Evolutionary conservation across 2,888 invertebrate genomes (phyloP).

Genomic region (Balanococcus diminutus): DNA sequence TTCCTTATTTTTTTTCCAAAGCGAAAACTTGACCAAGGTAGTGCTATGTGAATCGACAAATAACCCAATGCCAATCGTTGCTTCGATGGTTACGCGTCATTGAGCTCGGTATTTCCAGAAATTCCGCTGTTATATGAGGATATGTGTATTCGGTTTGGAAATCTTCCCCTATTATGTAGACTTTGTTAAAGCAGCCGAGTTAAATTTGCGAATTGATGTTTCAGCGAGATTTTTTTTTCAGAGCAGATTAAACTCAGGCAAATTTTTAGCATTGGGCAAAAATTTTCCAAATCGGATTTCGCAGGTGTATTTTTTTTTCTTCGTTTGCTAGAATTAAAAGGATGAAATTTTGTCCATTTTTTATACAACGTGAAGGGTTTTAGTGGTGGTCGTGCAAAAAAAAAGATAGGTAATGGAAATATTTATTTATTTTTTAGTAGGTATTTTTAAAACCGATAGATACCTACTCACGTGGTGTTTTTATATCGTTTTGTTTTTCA

Average conservation of each 20-base stretch:
- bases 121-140: neutral
- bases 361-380: neutral
- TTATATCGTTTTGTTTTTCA: neutral
- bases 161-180: neutral
- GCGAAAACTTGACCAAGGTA: constrained; percentile 22
- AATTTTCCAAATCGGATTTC: neutral
- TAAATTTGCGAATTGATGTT: constrained; percentile 20
- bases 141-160: neutral
- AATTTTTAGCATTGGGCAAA: neutral
- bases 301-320: neutral
- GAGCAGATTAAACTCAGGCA: neutral
- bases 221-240: neutral
- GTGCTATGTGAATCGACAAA: neutral
- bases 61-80: constrained; percentile 19
- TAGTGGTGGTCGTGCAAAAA: neutral
- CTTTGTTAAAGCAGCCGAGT: constrained; percentile 18
- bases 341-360: neutral
- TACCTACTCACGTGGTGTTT: neutral
- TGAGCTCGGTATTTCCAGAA: neutral
- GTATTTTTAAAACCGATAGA: no score
- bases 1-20: neutral
- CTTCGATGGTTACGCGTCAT: constrained; percentile 20
- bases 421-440: no score
- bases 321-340: neutral
- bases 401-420: neutral